These are phyloP conservation scores for Benthosema pterotum DNA, from an alignment of 2,797 vertebrate genomes.

Conservation along the genomic window DNA sequence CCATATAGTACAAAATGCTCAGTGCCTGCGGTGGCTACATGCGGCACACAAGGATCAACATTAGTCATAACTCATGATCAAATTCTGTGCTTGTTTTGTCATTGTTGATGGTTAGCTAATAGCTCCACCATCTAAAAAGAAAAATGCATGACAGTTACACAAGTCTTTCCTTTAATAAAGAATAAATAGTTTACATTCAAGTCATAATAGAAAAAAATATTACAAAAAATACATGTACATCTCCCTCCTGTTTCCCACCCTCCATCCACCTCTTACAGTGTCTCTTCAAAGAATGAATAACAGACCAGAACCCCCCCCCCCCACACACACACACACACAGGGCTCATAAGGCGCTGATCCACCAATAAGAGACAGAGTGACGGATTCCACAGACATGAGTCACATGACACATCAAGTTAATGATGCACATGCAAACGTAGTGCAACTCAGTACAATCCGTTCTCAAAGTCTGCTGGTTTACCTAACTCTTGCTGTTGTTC, in stretches of 20 bases:
- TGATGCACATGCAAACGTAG: constrained; percentile 25
- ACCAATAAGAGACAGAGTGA: constrained; percentile 35
- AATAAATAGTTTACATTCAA: constrained; percentile 74
- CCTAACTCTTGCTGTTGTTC: no score
- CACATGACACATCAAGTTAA: constrained; percentile 47
- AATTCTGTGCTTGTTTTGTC: constrained; percentile 26
- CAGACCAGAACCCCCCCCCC: neutral
- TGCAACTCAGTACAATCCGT: constrained; percentile 39
- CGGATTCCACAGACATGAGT: constrained; percentile 48
- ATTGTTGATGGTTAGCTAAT: constrained; percentile 24
- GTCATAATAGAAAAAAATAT: constrained; percentile 74
- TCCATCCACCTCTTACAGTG: constrained; percentile 1
- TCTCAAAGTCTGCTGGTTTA: constrained; percentile 11
- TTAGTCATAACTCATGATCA: constrained; percentile 36
- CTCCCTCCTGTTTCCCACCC: constrained; percentile 8
- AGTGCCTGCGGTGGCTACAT: constrained; percentile 38
- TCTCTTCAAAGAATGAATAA: constrained; percentile 25
- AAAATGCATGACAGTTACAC: constrained; percentile 53
- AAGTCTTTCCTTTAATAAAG: constrained; percentile 35
- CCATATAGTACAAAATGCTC: constrained; percentile 73
- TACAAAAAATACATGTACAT: constrained; percentile 46
- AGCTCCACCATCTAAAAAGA: constrained; percentile 61
- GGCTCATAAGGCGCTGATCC: constrained; percentile 41
- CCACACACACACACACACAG: constrained; percentile 10
- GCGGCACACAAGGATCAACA: constrained; percentile 58